Base-by-base conservation (phyloP, 2,888 invertebrate genomes). In the Tiliacea aurago region DNA sequence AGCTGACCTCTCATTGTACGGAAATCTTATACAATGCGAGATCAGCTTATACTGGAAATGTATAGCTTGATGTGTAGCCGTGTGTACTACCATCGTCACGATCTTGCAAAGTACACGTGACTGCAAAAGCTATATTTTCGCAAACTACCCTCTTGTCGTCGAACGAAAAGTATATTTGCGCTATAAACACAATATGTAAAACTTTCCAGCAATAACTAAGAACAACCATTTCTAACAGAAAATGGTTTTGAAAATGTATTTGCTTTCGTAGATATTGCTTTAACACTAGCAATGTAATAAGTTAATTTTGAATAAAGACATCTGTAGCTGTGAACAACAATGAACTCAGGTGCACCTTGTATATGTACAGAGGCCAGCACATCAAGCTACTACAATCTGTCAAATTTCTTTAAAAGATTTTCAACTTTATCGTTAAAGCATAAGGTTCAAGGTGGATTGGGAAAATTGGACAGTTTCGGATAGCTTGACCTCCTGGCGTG, bases 311-410 rank as follows among this genome's bases (percentile, higher is more conserved):
- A 58, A 75, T 73, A 49, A 73, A 62, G 49, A 47, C 70, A 67
- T 66, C 61, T 73, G 73, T 72, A 72, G 76, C 65, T 55, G 49
- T 55, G 58, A 64, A 70, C 33, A 59, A 58, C 68, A 59, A 66
- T 43, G 70, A 65, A 68, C 70, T 65, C 70, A 75, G 69, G 71
- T 73, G 76, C 73, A 83, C 67, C 75, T 73, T 73, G 68, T 72
- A n/a, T n/a, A n/a, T n/a, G n/a, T n/a, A n/a, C n/a, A n/a, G n/a
- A n/a, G n/a, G n/a, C n/a, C n/a, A n/a, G n/a, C n/a, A n/a, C n/a
- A n/a, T n/a, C n/a, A n/a, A n/a, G n/a, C n/a, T n/a, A n/a, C n/a
- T n/a, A n/a, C n/a, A n/a, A n/a, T n/a, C n/a, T n/a, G n/a, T n/a
- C n/a, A n/a, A n/a, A n/a, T n/a, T n/a, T n/a, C n/a, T n/a, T n/a